phyloP scores from a whole-genome alignment of 2,888 invertebrate species.

The Stomorhina lunata region DNA sequence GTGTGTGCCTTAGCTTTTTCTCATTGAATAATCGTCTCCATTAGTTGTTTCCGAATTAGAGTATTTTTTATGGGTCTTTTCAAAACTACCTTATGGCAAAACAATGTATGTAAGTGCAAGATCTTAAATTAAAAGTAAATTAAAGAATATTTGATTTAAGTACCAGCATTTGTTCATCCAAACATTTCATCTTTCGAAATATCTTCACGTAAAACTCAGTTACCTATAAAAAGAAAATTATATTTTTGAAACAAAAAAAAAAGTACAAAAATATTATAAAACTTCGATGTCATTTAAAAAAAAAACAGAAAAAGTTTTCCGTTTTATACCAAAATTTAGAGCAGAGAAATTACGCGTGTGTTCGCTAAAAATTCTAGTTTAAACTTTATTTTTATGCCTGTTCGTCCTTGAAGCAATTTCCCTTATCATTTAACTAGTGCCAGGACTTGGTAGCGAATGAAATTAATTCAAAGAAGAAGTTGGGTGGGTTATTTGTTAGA shows the following conservation, averaged over 20 bases:
- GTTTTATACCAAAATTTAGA: constrained; percentile 2
- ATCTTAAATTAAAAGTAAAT: too few relatives aligned
- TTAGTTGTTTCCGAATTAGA: too few relatives aligned
- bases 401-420: constrained; percentile 11
- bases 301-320: constrained; percentile 10
- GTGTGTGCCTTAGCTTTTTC: too few relatives aligned
- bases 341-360: background rate
- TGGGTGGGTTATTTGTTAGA: constrained; percentile 16
- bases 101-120: too few relatives aligned
- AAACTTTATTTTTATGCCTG: background rate
- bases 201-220: constrained; percentile 53
- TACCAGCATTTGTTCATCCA: constrained; percentile 1
- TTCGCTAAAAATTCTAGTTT: constrained; percentile 27
- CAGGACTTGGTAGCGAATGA: background rate
- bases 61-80: too few relatives aligned
- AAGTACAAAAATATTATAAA: constrained; percentile 31
- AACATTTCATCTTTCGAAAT: constrained; percentile 26
- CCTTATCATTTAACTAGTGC: constrained; percentile 41
- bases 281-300: background rate
- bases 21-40: too few relatives aligned
- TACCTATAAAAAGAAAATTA: constrained; percentile 33
- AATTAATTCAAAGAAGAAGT: too few relatives aligned
- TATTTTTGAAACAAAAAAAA: background rate
- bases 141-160: too few relatives aligned
- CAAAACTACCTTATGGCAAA: too few relatives aligned